Percentiles rank a stretch among this genome's conserved stretches.
Conservation (phyloP, 2,113 vertebrate species). For the Anhinga anhinga region DNA sequence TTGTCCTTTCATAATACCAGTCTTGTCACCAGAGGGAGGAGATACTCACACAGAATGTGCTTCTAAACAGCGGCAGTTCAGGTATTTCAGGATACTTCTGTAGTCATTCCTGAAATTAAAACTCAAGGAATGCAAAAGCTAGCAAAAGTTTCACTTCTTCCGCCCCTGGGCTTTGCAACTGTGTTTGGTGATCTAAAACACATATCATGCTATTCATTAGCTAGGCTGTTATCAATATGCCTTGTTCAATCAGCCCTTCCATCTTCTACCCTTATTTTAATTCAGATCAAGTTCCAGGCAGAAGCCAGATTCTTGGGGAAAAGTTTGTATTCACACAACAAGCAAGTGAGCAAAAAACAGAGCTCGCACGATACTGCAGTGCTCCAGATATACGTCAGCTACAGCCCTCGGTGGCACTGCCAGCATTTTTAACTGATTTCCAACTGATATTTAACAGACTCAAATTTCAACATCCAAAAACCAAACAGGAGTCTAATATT, state of each 20-base stretch:
- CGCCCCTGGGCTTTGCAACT: background rate
- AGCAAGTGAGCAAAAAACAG: background rate
- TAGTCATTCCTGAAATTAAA: background rate
- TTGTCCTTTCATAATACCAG: background rate
- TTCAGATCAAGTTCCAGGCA: background rate
- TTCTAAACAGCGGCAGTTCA: background rate
- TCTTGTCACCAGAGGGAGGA: background rate
- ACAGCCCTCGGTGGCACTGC: fast-evolving
- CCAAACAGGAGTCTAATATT: background rate
- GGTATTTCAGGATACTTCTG: background rate
- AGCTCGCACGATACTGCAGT: background rate
- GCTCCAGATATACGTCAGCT: fast-evolving
- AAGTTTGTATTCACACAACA: background rate
- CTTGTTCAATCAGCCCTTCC: background rate
- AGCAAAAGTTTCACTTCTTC: background rate
- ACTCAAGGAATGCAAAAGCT: background rate
- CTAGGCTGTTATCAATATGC: background rate
- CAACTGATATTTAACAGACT: background rate
- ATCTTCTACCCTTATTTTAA: background rate
- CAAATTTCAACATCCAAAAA: background rate
- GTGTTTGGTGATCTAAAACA: background rate
- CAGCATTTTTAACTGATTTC: fast-evolving
- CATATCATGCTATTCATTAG: background rate
- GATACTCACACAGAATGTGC: background rate
- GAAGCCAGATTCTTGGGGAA: background rate